Evolutionary conservation across 1,140 invertebrate genomes (phyloP).

Genomic region (Grapholita molesta): DNA sequence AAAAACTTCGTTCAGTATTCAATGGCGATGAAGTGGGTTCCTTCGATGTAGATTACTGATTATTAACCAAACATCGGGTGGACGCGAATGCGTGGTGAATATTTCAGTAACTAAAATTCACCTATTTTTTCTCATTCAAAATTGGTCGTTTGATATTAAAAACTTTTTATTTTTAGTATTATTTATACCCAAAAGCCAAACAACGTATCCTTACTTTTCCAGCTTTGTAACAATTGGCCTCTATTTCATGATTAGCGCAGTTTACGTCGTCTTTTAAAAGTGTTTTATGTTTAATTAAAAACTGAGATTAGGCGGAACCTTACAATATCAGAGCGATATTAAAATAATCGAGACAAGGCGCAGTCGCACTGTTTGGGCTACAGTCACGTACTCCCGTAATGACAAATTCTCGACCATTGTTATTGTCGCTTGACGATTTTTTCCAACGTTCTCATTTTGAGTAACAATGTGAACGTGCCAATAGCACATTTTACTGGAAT

Average conservation of each 20-base stretch:
- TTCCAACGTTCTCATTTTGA: constrained; percentile 64
- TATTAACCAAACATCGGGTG: not conserved
- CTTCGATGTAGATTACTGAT: not conserved
- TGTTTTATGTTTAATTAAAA: not conserved
- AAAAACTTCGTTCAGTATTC: constrained; percentile 5
- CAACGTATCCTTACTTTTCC: not conserved
- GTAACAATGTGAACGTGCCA: constrained; percentile 64
- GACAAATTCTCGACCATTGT: constrained; percentile 66
- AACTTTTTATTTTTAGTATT: too few relatives aligned
- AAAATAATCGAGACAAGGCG: constrained; percentile 58
- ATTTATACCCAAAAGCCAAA: too few relatives aligned
- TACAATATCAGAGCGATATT: constrained; percentile 65
- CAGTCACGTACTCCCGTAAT: constrained; percentile 65
- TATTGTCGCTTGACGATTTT: constrained; percentile 58
- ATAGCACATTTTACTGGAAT: constrained; percentile 54
- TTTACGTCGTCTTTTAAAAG: not conserved
- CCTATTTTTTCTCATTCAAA: too few relatives aligned
- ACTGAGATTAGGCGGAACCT: not conserved
- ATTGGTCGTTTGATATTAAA: too few relatives aligned
- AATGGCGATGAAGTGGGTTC: not conserved
- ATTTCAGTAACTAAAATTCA: too few relatives aligned
- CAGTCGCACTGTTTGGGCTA: constrained; percentile 43
- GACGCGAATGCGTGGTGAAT: not conserved
- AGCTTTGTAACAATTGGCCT: not conserved
- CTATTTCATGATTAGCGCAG: not conserved